A percentile compares a stretch with the other conserved stretches of the same genome.
phyloP scores from a whole-genome alignment of 2,888 invertebrate genomes.

The Sphaerophoria rueppellii region DNA sequence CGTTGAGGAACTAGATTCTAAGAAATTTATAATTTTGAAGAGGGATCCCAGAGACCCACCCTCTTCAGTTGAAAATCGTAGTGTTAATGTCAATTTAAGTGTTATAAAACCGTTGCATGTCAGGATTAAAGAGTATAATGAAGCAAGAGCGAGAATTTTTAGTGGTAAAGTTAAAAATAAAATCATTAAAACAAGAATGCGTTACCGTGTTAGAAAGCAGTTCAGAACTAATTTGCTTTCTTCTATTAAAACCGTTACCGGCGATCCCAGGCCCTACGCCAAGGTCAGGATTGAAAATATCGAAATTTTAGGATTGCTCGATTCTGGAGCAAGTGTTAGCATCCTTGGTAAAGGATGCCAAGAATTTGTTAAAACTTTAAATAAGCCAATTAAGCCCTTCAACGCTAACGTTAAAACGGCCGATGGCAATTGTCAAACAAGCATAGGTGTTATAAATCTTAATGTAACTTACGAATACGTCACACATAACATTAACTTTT shows the following conservation, averaged over 20 bases:
- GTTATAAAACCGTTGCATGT: slow-evolving; percentile 1
- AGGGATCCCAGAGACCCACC: too few species aligned
- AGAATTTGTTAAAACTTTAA: not conserved
- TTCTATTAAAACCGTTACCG: not conserved
- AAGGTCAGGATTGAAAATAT: not conserved
- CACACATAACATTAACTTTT: not conserved
- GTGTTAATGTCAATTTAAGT: too few species aligned
- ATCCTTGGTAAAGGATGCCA: not conserved
- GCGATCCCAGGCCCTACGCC: not conserved
- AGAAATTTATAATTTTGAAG: not conserved
- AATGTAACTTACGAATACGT: not conserved
- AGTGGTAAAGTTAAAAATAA: not conserved
- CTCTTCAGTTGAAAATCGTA: too few species aligned
- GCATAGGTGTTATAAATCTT: not conserved
- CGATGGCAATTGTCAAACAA: not conserved
- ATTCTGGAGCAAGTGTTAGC: not conserved
- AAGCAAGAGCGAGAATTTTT: not conserved
- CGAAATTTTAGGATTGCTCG: not conserved
- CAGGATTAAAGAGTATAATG: not conserved
- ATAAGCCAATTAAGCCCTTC: not conserved
- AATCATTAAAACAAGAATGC: not conserved
- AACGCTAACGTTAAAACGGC: not conserved
- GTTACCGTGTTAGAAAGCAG: not conserved
- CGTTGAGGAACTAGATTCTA: not conserved
- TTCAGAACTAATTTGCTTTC: not conserved